Evolutionary conservation across 1,140 invertebrate genomes (phyloP).

Genomic region (Megathymus violae): DNA sequence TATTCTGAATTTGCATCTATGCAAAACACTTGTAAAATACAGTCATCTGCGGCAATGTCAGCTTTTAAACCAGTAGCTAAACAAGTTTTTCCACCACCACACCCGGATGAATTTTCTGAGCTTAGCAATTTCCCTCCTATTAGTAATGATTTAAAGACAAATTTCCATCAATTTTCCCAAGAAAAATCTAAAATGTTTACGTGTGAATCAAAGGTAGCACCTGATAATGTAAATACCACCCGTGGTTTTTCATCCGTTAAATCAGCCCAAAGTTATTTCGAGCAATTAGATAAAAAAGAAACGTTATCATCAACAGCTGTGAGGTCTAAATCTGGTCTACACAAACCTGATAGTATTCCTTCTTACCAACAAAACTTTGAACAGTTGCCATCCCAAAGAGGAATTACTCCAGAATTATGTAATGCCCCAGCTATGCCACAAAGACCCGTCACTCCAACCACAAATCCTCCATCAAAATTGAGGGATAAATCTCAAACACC

Average conservation of each 20-base stretch:
- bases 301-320: conserved; percentile 55
- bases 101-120: conserved; percentile 65
- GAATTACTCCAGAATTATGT: conserved; percentile 28
- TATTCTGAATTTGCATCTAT: conserved; percentile 60
- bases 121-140: conserved; percentile 70
- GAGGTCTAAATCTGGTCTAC: conserved; percentile 79
- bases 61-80: conserved; percentile 78
- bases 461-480: conserved; percentile 49
- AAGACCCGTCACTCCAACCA: conserved; percentile 61
- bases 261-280: conserved; percentile 66
- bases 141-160: conserved; percentile 65
- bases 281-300: conserved; percentile 68
- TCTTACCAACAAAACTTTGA: conserved; percentile 86
- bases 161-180: conserved; percentile 51
- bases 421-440: conserved; percentile 26
- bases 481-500: conserved; percentile 52
- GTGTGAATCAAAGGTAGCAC: conserved; percentile 50
- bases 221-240: conserved; percentile 41
- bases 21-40: conserved; percentile 70
- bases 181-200: conserved; percentile 50
- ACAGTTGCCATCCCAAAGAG: conserved; percentile 79
- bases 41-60: conserved; percentile 67
- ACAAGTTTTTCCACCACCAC: conserved; percentile 68
- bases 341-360: conserved; percentile 85
- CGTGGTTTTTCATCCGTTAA: conserved; percentile 64